Evolutionary conservation across 2,797 vertebrate species (phyloP).

Genomic region (Staurois parvus): DNA sequence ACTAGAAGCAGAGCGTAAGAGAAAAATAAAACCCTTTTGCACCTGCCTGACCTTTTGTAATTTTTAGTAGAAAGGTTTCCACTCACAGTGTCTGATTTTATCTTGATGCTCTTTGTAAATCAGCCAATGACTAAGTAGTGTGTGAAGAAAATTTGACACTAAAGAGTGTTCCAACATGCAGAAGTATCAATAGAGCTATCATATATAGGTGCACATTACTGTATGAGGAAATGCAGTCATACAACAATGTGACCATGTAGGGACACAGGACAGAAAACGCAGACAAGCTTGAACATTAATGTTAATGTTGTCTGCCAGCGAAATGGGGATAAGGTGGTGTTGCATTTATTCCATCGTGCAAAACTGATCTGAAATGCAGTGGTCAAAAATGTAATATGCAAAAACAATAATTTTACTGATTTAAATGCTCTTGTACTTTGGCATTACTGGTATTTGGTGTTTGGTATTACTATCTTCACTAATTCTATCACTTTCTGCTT

Average conservation of each 20-base stretch:
- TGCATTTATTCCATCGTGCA: not conserved
- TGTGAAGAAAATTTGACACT: no score
- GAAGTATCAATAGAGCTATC: not conserved
- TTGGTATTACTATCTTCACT: no score
- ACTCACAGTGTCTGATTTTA: slow-evolving; percentile 7
- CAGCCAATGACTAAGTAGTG: not conserved
- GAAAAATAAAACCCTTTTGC: slow-evolving; percentile 17
- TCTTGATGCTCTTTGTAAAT: slow-evolving; percentile 3
- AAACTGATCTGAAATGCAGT: not conserved
- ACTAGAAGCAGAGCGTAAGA: slow-evolving; percentile 1
- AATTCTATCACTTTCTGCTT: no score
- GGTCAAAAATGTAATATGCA: not conserved
- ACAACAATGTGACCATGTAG: no score
- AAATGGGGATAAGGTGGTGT: not conserved
- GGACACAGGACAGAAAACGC: not conserved
- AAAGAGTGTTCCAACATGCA: not conserved
- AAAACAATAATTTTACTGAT: no score
- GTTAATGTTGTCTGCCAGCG: not conserved
- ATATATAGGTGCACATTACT: no score
- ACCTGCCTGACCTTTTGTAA: not conserved
- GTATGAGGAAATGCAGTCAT: not conserved
- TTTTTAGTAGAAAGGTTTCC: not conserved
- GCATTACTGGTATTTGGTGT: no score
- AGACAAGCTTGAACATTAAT: not conserved
- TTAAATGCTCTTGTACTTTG: no score